These are phyloP conservation scores for Marcusenius ussheri DNA, from an alignment of 2,113 vertebrate species.

Conservation along the genomic window DNA sequence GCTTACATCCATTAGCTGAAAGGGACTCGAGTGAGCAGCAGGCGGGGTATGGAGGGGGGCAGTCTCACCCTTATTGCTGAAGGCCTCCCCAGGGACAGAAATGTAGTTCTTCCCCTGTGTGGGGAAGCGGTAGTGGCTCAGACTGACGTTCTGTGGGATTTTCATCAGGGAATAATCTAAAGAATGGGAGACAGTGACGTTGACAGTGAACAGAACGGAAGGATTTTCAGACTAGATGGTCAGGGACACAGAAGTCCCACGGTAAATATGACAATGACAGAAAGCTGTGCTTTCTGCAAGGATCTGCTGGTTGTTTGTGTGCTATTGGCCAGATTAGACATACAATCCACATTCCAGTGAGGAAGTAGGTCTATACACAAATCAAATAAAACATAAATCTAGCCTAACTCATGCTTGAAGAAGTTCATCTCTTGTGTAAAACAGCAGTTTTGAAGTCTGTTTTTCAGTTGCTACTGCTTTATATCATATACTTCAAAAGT, in stretches of 20 bases:
- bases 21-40: neutral
- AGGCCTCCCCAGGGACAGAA: constrained; percentile 79
- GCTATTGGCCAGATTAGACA: constrained; percentile 29
- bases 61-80: constrained; percentile 69
- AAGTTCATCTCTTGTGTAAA: neutral
- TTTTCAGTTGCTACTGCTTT: neutral
- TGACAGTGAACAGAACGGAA: constrained; percentile 18
- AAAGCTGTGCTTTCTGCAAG: neutral
- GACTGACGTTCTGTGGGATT: constrained; percentile 58
- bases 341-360: neutral
- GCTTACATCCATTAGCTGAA: neutral
- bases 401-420: neutral
- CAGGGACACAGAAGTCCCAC: neutral
- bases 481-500: neutral
- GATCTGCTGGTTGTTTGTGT: neutral
- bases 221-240: neutral
- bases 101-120: constrained; percentile 76
- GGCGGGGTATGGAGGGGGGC: neutral
- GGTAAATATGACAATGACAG: neutral
- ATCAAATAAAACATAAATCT: constrained; percentile 30
- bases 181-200: constrained; percentile 15
- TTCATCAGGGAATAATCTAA: constrained; percentile 80
- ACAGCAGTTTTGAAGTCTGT: neutral
- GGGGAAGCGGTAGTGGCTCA: constrained; percentile 80
- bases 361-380: constrained; percentile 14